These are phyloP conservation scores for Barnardius zonarius DNA, from an alignment of 2,113 vertebrate genomes.

Conservation along the genomic window DNA sequence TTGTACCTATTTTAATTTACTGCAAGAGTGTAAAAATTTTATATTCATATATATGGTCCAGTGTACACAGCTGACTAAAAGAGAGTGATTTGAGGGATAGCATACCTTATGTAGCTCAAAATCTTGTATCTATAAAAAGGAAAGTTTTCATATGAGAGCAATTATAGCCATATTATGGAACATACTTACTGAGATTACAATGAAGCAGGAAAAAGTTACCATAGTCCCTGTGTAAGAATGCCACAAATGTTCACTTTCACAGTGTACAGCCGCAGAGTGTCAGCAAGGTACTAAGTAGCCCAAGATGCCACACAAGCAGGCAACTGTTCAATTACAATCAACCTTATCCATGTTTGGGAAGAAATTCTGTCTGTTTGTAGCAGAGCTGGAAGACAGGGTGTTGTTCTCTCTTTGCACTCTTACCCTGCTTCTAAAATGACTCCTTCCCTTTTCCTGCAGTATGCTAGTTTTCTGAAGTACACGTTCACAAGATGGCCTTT, in stretches of 20 bases:
- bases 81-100: background rate
- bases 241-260: background rate
- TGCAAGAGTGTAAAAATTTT: background rate
- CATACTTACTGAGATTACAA: background rate
- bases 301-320: background rate
- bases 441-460: background rate
- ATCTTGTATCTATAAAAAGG: background rate
- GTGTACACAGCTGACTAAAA: background rate
- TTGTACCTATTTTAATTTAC: background rate
- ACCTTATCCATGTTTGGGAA: background rate
- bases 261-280: background rate
- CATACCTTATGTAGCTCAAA: background rate
- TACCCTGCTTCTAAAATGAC: background rate
- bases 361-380: background rate
- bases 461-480: background rate
- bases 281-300: background rate
- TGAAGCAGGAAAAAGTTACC: background rate
- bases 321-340: background rate
- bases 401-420: background rate
- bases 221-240: background rate
- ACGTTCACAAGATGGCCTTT: background rate
- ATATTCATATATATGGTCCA: background rate
- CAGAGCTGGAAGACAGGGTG: background rate
- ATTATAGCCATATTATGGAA: background rate
- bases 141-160: background rate